Percentiles rank a stretch among this genome's conserved stretches.
phyloP scores from a whole-genome alignment of 1,140 invertebrate species.

The Halyomorpha halys region DNA sequence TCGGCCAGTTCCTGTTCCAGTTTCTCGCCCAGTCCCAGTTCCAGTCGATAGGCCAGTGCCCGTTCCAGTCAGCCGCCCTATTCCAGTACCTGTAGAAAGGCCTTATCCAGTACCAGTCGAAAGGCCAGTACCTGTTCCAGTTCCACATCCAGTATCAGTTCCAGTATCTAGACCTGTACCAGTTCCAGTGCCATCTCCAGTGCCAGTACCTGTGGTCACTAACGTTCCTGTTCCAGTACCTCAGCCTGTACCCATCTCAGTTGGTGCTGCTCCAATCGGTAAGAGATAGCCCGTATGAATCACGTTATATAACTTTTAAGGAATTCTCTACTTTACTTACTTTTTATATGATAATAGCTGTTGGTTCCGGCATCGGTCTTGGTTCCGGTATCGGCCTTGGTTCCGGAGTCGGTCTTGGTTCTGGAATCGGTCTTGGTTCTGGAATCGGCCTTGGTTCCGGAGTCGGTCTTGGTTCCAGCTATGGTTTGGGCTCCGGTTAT shows the following conservation, averaged over 20 bases:
- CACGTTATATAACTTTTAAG: too few relatives aligned
- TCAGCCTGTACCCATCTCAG: conserved; percentile 2
- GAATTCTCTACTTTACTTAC: too few relatives aligned
- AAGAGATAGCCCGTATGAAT: too few relatives aligned
- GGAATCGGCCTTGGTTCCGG: background rate
- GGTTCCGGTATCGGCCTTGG: background rate
- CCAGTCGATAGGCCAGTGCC: conserved; percentile 29
- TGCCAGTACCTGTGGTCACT: conserved; percentile 27
- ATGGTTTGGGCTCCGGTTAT: background rate
- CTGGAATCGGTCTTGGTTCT: background rate
- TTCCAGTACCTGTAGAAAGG: conserved; percentile 19
- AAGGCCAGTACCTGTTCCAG: conserved; percentile 27
- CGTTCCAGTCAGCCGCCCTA: conserved; percentile 26
- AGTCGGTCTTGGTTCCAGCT: background rate
- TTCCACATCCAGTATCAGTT: conserved; percentile 28
- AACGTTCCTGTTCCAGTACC: conserved; percentile 18
- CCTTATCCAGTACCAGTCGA: conserved; percentile 26
- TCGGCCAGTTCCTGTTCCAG: conserved; percentile 27
- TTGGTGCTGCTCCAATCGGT: background rate
- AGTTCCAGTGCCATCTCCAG: conserved; percentile 24
- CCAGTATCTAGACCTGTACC: conserved; percentile 23
- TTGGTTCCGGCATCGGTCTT: background rate
- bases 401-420: background rate
- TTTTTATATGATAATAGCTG: background rate
- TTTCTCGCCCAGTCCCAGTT: conserved; percentile 26